Conservation (phyloP, 2,888 invertebrate genomes). For the Baccha elongata region DNA sequence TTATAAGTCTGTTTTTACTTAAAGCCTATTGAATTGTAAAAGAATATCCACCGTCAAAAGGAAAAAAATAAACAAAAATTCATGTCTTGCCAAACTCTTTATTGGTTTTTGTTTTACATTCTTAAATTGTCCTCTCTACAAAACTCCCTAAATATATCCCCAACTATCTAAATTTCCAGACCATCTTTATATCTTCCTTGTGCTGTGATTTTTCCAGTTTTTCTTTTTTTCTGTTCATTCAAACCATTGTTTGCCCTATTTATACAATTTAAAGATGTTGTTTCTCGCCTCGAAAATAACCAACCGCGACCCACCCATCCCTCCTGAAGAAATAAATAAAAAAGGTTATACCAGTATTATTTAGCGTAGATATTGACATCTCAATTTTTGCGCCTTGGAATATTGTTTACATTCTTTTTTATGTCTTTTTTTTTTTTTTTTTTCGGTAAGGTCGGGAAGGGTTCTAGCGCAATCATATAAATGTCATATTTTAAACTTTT, state of each 20-base stretch:
- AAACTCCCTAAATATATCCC: constrained; percentile 30
- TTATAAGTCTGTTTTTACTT: no score
- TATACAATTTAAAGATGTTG: constrained; percentile 71
- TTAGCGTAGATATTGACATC: constrained; percentile 81
- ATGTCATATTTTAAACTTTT: constrained; percentile 60
- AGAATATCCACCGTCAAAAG: not conserved
- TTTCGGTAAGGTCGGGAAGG: not conserved
- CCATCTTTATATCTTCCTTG: constrained; percentile 44
- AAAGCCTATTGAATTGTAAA: constrained; percentile 17
- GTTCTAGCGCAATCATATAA: constrained; percentile 25
- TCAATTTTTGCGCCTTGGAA: constrained; percentile 81
- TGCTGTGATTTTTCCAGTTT: constrained; percentile 9
- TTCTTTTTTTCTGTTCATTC: constrained; percentile 11
- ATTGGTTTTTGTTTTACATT: constrained; percentile 1
- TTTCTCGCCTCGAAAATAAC: constrained; percentile 67
- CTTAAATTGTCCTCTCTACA: not conserved
- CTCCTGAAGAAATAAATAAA: constrained; percentile 38
- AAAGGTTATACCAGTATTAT: constrained; percentile 72
- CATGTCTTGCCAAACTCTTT: constrained; percentile 25
- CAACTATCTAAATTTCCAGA: not conserved
- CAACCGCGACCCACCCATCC: constrained; percentile 51
- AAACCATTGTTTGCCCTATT: constrained; percentile 67
- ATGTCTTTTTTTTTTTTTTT: constrained; percentile 3
- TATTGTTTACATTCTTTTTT: constrained; percentile 68
- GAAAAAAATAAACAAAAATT: constrained; percentile 7